Conservation (phyloP, 2,888 invertebrate species). For the Diadromus collaris region DNA sequence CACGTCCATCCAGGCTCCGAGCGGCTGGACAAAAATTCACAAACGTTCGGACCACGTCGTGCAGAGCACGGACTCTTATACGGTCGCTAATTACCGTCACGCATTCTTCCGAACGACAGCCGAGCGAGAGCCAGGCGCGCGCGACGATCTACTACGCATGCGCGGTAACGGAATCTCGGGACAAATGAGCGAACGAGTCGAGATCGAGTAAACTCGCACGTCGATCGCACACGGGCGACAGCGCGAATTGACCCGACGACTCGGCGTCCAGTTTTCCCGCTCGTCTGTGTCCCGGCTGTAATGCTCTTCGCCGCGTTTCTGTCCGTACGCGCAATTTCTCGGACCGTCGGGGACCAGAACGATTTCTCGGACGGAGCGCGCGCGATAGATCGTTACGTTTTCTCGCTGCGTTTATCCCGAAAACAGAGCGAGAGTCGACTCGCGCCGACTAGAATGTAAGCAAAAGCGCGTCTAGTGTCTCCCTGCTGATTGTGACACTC, state of each 20-base stretch:
- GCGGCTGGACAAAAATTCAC: constrained; percentile 29
- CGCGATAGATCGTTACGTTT: constrained; percentile 20
- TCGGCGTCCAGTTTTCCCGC: neutral
- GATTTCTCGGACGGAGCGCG: neutral
- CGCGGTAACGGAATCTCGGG: constrained; percentile 32
- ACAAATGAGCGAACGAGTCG: constrained; percentile 34
- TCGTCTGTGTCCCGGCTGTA: constrained; percentile 1
- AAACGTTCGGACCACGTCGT: constrained; percentile 37
- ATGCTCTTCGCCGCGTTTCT: neutral
- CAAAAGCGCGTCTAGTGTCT: constrained; percentile 41
- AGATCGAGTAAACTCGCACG: constrained; percentile 20
- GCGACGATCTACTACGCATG: neutral
- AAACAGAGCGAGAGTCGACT: constrained; percentile 28
- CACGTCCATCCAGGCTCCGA: neutral
- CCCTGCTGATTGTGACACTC: constrained; percentile 50
- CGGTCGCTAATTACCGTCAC: constrained; percentile 51
- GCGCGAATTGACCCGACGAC: constrained; percentile 29
- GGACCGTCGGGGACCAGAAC: constrained; percentile 20
- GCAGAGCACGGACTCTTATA: constrained; percentile 39
- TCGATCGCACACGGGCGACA: constrained; percentile 7
- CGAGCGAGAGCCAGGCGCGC: neutral
- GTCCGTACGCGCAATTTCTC: constrained; percentile 25
- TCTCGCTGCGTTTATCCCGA: constrained; percentile 24
- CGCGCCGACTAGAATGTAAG: constrained; percentile 43
- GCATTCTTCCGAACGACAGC: constrained; percentile 45